phyloP scores from a whole-genome alignment of 2,888 invertebrate genomes.

The Acholoe squamosa region DNA sequence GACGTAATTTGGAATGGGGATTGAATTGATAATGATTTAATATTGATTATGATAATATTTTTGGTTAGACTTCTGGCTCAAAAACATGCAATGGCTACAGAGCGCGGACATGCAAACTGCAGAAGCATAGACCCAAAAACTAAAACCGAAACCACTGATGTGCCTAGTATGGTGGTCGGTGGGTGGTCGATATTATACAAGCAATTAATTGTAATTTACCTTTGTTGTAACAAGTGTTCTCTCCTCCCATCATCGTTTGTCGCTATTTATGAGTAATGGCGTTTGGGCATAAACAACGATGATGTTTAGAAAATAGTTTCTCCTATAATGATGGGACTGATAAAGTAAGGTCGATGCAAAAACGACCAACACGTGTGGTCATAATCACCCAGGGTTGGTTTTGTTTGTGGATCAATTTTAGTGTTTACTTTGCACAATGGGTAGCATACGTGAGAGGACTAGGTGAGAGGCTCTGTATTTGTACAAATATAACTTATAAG shows the following conservation, averaged over 20 bases:
- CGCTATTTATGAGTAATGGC: background rate
- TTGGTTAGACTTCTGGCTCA: background rate
- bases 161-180: too few relatives aligned
- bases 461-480: background rate
- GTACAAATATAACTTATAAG: background rate
- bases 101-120: background rate
- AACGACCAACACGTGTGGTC: conserved; percentile 1
- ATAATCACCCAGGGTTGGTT: background rate
- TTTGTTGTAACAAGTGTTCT: background rate
- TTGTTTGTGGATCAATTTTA: conserved; percentile 35
- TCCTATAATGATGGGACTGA: background rate
- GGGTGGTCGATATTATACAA: too few relatives aligned
- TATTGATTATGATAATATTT: background rate
- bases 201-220: background rate
- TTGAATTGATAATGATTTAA: background rate
- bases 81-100: background rate
- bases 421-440: conserved; percentile 25
- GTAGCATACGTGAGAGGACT: conserved; percentile 3
- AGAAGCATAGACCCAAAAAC: too few relatives aligned
- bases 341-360: background rate
- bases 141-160: too few relatives aligned
- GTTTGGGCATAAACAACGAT: background rate
- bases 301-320: conserved; percentile 6
- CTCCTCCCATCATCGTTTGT: background rate
- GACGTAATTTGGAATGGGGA: background rate